Evolutionary conservation across 2,113 vertebrate species (phyloP), one percentile per base, ranked within the genome.

Genomic region (Oncorhynchus kisutch): DNA sequence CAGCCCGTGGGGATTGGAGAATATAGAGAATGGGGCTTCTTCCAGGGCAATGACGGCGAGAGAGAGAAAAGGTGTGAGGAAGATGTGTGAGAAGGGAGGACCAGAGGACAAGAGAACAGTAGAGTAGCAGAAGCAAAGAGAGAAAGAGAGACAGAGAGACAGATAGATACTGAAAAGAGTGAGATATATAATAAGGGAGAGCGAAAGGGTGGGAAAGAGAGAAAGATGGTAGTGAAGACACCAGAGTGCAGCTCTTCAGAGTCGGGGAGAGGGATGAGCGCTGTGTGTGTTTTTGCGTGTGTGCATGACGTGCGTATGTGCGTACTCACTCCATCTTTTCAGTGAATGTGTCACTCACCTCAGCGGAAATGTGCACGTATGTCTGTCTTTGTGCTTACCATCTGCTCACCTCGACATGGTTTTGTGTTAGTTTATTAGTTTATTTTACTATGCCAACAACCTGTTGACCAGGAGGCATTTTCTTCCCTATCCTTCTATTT

Each of bases 371-470:
- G 85, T 83, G 76, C 29, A 7, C 79, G 73, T 31, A 82, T 83
- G 78, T 72, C 74, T 81, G 77, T 72, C 71, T 78, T 75, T 54
- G 76, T 74, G 78, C 78, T 83, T 72, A 67, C 89, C 81, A 76
- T 80, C 70, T 80, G 70, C 83, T 85, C 78, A 82, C 82, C 75
- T 82, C 68, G 73, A 75, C 82, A 77, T 64, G 70, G 75, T 80
- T 78, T 64, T 66, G 12, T 49, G 51, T 6, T 73, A 64, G 69
- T 78, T 81, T 18, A 54, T 54, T 54, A 1, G n/a, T n/a, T n/a
- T n/a, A n/a, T n/a, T 89, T 86, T 88, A 82, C 84, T 85, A 85
- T 75, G 83, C 84, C 85, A 84, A 85, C 89, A 90, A 90, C 89
- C 88, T 91, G 90, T 91, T 78, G 90, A 87, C 39, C 85, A n/a